These are phyloP conservation scores for Xestia ashworthii DNA, from an alignment of 2,888 invertebrate genomes.

Conservation along the genomic window DNA sequence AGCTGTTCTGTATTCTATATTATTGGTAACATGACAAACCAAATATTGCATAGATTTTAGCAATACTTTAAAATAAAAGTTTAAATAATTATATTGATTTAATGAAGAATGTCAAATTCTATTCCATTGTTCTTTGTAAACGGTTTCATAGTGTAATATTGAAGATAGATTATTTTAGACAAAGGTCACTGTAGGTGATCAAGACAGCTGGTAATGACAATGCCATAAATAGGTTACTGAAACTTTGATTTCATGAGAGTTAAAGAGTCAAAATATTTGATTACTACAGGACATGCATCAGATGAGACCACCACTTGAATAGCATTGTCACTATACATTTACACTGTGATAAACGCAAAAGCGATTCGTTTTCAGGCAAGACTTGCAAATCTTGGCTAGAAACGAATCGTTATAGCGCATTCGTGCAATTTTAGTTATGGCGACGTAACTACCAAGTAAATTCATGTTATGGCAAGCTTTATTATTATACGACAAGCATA, in stretches of 20 bases:
- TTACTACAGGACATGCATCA: not conserved
- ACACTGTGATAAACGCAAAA: not conserved
- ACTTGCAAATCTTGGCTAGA: not conserved
- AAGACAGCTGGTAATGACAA: not conserved
- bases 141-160: not conserved
- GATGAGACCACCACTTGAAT: not conserved
- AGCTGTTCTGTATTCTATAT: slow-evolving; percentile 7
- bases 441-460: not conserved
- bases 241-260: not conserved
- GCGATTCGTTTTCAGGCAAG: not conserved
- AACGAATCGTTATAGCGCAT: slow-evolving; percentile 4
- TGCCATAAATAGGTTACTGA: not conserved
- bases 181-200: not conserved
- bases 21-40: not conserved
- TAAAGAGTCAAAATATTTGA: not conserved
- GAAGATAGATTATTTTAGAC: not conserved
- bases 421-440: not conserved
- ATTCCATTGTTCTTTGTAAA: not conserved
- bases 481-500: not conserved
- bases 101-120: not conserved
- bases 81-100: not conserved
- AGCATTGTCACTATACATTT: not conserved
- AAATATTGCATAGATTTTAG: not conserved
- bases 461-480: slow-evolving; percentile 1
- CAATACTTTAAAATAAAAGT: not conserved